Base-by-base conservation (phyloP, 1,140 invertebrate genomes). In the Epicauta chinensis region DNA sequence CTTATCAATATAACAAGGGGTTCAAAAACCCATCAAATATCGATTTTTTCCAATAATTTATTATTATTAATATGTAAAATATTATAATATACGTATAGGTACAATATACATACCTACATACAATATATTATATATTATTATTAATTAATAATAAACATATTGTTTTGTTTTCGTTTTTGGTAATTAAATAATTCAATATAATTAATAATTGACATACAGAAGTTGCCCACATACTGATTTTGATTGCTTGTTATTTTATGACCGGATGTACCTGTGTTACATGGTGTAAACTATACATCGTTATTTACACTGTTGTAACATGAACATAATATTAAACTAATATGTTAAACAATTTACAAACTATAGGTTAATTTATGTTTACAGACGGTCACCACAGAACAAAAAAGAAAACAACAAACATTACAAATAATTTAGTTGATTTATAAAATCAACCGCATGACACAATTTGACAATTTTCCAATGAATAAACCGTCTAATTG, bases 191-290 rank as follows among this genome's bases (percentile, higher is more conserved):
- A 47, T 47, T 47, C 45, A 47, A 13, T 3, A 37, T 23, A 47
- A 47, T 47, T 47, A 47, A 47, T 47, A 47, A 47, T 35, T 16
- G 23, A 46, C 43, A 16, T 46, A 46, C 45, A 47, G 45, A 47
- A 47, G 45, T 47, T 47, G 45, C 45, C 45, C 23, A 36, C 45
- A 52, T 52, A 43, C 42, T 52, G 42, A 52, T 52, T 52, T 52
- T 52, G 50, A 52, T 52, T 52, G 40, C 30, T 38, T 44, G 43
- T 52, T 52, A 35, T 31, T 44, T 52, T 52, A 52, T 52, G 37
- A 38, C 41, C 50, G 50, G 50, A 52, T 52, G 36, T 52, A 37
- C 29, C 4, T 23, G 43, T 44, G 31, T 52, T 52, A 52, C 36
- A 30, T 42, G 15, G 50, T 52, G 50, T 45, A 45, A 52, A 37